Evolutionary conservation across 2,113 vertebrate genomes (phyloP).

Genomic region (Psammodynastes pulverulentus): DNA sequence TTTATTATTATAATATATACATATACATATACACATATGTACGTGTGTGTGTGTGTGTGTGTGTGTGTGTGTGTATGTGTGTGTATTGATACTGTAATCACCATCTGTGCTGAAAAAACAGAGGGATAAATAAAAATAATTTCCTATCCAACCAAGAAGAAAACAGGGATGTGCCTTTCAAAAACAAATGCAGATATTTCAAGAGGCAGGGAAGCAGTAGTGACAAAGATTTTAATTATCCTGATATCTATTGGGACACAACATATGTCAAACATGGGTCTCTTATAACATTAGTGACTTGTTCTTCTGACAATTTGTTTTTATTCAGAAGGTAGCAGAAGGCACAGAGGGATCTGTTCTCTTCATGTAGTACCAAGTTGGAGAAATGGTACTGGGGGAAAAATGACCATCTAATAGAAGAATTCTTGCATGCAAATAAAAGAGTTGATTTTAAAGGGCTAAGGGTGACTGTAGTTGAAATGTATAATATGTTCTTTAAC

Average conservation of each 20-base stretch:
- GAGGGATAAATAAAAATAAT: not conserved
- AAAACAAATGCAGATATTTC: not conserved
- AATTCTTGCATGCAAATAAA: not conserved
- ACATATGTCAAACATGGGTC: not conserved
- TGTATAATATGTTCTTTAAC: not conserved
- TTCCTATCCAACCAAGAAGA: not conserved
- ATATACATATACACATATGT: too few relatives aligned
- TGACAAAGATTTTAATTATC: not conserved
- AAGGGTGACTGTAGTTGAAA: not conserved
- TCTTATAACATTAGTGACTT: not conserved
- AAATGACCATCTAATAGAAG: not conserved
- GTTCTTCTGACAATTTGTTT: not conserved
- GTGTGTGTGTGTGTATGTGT: too few relatives aligned
- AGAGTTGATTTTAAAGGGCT: not conserved
- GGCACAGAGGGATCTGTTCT: not conserved
- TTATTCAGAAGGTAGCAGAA: not conserved
- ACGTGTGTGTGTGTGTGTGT: too few relatives aligned
- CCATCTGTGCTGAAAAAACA: not conserved
- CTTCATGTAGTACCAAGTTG: not conserved
- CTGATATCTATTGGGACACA: not conserved
- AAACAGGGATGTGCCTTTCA: not conserved
- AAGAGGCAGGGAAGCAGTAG: not conserved
- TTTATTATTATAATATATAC: too few relatives aligned
- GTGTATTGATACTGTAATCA: not conserved
- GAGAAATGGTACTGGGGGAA: not conserved